These are phyloP conservation scores for Poecilia velifera DNA, from an alignment of 2,797 vertebrate species.

Conservation along the genomic window DNA sequence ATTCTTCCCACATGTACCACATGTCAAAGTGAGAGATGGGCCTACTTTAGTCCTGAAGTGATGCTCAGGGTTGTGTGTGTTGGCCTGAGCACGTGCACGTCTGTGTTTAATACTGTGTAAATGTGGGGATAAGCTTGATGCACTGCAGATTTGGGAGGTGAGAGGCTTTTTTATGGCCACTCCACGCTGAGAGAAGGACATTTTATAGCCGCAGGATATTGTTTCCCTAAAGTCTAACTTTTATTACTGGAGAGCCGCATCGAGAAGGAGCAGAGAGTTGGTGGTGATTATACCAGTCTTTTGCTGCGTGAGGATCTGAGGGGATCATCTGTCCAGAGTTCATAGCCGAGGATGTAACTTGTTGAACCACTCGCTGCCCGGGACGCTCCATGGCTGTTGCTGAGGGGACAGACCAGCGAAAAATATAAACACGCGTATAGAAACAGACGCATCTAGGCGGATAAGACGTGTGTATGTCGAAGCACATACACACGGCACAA, in stretches of 20 bases:
- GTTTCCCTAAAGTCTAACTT: slow-evolving; percentile 77
- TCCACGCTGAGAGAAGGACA: slow-evolving; percentile 72
- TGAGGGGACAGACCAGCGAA: slow-evolving; percentile 56
- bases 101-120: slow-evolving; percentile 55
- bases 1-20: slow-evolving; percentile 70
- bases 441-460: slow-evolving; percentile 39
- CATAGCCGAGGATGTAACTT: slow-evolving; percentile 66
- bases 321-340: slow-evolving; percentile 77
- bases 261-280: slow-evolving; percentile 58
- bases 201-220: slow-evolving; percentile 78
- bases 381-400: slow-evolving; percentile 64
- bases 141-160: slow-evolving; percentile 67
- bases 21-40: slow-evolving; percentile 72
- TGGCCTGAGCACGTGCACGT: slow-evolving; percentile 35
- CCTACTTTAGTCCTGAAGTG: slow-evolving; percentile 57
- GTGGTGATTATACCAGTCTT: slow-evolving; percentile 69
- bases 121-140: slow-evolving; percentile 49
- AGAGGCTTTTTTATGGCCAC: slow-evolving; percentile 73
- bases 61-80: slow-evolving; percentile 52
- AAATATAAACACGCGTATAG: slow-evolving; percentile 50
- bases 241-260: slow-evolving; percentile 75
- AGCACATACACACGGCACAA: slow-evolving; percentile 36
- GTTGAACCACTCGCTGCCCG: slow-evolving; percentile 61
- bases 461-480: slow-evolving; percentile 25
- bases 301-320: slow-evolving; percentile 63